These are phyloP conservation scores for Mystacornis crossleyi DNA, from an alignment of 2,113 vertebrate species.

Conservation along the genomic window DNA sequence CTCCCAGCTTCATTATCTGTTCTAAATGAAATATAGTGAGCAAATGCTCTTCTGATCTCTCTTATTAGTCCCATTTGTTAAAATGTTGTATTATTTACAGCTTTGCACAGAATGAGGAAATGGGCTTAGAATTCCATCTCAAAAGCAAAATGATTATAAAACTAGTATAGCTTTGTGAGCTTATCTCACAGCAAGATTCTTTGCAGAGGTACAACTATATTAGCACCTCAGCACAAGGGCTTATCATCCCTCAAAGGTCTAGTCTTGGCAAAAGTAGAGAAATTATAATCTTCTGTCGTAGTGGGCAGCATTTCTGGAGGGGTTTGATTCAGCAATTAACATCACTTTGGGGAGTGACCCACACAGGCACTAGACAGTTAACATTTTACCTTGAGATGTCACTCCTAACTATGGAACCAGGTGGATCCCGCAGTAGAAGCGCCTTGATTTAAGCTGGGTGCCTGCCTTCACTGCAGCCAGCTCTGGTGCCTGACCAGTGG, in stretches of 20 bases:
- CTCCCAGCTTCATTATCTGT: neutral
- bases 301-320: neutral
- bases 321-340: neutral
- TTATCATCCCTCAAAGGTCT: neutral
- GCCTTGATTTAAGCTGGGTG: neutral
- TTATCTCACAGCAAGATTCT: neutral
- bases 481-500: neutral
- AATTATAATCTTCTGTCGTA: neutral
- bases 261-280: neutral
- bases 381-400: neutral
- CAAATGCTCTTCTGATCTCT: slow-evolving; percentile 31
- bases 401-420: neutral
- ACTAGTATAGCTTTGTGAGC: neutral
- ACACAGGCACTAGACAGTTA: neutral
- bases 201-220: neutral
- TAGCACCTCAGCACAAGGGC: neutral
- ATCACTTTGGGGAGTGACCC: neutral
- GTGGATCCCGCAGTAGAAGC: neutral
- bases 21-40: slow-evolving; percentile 18
- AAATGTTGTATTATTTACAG: slow-evolving; percentile 22
- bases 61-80: slow-evolving; percentile 44
- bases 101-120: neutral
- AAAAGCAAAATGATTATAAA: neutral
- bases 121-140: neutral
- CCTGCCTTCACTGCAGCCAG: neutral